Conservation (phyloP, 2,797 vertebrate genomes). For the Arvicola amphibius region DNA sequence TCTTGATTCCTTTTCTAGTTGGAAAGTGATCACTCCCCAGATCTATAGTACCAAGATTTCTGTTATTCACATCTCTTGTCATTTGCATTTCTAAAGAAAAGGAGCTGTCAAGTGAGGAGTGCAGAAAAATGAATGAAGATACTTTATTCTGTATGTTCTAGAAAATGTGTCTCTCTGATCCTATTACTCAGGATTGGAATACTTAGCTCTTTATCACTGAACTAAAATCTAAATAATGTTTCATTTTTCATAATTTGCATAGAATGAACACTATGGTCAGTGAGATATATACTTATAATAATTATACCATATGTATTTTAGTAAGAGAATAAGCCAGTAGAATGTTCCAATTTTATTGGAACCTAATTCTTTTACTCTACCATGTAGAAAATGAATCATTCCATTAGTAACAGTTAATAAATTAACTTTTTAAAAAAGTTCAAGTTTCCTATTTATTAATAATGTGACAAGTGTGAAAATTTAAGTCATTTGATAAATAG, state of each 20-base stretch:
- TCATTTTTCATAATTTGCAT: not conserved
- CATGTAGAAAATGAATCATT: not conserved
- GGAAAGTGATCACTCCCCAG: slow-evolving; percentile 22
- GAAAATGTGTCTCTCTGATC: not conserved
- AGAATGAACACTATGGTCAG: not conserved
- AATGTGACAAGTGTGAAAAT: not conserved
- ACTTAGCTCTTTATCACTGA: not conserved
- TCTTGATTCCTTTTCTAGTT: slow-evolving; percentile 48
- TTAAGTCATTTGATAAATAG: not conserved
- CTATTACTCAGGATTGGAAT: not conserved
- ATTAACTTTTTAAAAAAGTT: not conserved
- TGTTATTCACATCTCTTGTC: slow-evolving; percentile 46
- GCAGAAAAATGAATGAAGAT: not conserved
- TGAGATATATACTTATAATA: not conserved
- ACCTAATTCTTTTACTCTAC: not conserved
- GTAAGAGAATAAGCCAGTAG: not conserved
- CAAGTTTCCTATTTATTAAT: not conserved
- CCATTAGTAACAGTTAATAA: not conserved
- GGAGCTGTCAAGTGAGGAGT: slow-evolving; percentile 31
- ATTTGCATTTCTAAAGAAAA: slow-evolving; percentile 47
- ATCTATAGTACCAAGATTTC: slow-evolving; percentile 23
- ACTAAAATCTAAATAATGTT: not conserved
- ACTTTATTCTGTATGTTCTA: not conserved
- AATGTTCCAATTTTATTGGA: not conserved
- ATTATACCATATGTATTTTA: not conserved